Percentiles rank a stretch among this genome's conserved stretches.
These are phyloP conservation scores for Hyposoter dolosus DNA, from an alignment of 2,888 invertebrate species.

Conservation along the genomic window DNA sequence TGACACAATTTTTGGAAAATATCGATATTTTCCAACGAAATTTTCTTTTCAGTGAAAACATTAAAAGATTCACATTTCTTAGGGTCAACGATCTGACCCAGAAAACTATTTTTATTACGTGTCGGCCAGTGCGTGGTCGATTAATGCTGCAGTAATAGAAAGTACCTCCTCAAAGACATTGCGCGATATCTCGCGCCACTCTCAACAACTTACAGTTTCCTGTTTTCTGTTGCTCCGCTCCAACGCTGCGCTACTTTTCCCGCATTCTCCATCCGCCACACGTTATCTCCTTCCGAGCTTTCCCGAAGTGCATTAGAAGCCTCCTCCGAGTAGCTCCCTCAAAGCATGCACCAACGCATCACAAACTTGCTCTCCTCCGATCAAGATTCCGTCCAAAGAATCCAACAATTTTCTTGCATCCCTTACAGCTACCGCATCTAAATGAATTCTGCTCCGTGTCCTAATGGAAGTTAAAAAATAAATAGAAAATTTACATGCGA, in stretches of 20 bases:
- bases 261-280: constrained; percentile 37
- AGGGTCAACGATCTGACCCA: constrained; percentile 26
- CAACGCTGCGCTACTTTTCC: constrained; percentile 8
- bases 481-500: too few relatives aligned
- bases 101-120: constrained; percentile 18
- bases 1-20: too few relatives aligned
- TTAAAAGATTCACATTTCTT: background rate
- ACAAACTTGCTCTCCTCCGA: background rate
- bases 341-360: background rate
- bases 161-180: constrained; percentile 24
- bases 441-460: background rate
- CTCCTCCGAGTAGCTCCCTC: background rate
- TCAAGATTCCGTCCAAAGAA: background rate
- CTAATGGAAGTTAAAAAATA: background rate
- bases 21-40: too few relatives aligned
- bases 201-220: constrained; percentile 52
- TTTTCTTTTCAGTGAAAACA: background rate
- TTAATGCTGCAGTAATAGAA: constrained; percentile 30
- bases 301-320: constrained; percentile 17
- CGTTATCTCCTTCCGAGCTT: constrained; percentile 46
- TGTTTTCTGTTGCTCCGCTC: constrained; percentile 22
- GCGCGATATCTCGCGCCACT: constrained; percentile 42
- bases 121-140: constrained; percentile 26
- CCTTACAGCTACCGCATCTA: background rate
- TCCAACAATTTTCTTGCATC: background rate